Conservation (phyloP, 2,797 vertebrate species). For the Borostomias antarcticus region DNA sequence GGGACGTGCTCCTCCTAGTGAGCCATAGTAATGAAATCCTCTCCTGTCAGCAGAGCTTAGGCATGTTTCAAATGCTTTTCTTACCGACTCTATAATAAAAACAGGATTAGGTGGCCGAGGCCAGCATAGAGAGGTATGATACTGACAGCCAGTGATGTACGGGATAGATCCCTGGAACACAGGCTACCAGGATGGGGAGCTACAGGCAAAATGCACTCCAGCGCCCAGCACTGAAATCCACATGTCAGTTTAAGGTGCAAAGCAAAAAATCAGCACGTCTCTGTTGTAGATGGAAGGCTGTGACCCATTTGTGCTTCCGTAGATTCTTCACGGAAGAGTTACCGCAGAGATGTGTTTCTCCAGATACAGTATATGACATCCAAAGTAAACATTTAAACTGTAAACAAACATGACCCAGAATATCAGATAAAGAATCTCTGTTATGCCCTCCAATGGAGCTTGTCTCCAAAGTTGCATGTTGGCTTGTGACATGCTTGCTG, state of each 20-base stretch:
- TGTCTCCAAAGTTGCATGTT: not conserved
- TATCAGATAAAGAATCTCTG: slow-evolving; percentile 3
- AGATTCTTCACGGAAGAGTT: slow-evolving; percentile 5
- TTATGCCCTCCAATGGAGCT: not conserved
- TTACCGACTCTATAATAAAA: slow-evolving; percentile 74
- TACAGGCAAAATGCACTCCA: not conserved
- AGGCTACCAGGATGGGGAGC: slow-evolving; percentile 24
- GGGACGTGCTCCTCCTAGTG: slow-evolving; percentile 19
- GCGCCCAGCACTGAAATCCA: not conserved
- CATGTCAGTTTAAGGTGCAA: not conserved
- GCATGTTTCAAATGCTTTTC: slow-evolving; percentile 60
- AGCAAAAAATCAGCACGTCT: too few relatives aligned
- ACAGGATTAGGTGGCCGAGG: slow-evolving; percentile 59
- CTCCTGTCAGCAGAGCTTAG: slow-evolving; percentile 56
- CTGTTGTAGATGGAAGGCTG: not conserved
- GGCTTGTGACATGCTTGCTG: not conserved
- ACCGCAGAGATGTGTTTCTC: slow-evolving; percentile 26
- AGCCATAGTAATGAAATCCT: slow-evolving; percentile 63
- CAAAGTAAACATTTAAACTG: not conserved
- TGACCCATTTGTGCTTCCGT: slow-evolving; percentile 7
- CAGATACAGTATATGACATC: slow-evolving; percentile 15
- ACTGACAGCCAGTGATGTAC: slow-evolving; percentile 42
- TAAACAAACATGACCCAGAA: slow-evolving; percentile 17
- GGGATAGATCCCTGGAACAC: slow-evolving; percentile 30
- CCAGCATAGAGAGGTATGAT: slow-evolving; percentile 26